phyloP scores from a whole-genome alignment of 2,113 vertebrate species.

The Protobothrops mucrosquamatus region DNA sequence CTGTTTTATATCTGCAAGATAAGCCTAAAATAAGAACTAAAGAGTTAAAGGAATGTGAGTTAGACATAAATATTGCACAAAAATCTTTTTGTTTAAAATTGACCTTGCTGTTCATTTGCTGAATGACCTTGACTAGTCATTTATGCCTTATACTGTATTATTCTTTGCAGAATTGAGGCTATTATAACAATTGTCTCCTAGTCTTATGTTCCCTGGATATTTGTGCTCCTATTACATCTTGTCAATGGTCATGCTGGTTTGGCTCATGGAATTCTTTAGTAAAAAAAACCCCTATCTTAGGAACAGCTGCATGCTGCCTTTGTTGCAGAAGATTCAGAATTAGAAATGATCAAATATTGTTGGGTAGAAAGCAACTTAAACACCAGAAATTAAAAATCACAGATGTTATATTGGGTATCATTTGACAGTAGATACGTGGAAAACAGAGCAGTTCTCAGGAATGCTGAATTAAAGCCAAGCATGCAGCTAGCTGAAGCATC shows the following conservation, averaged over 20 bases:
- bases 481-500: neutral
- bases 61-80: neutral
- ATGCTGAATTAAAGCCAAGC: neutral
- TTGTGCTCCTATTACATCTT: neutral
- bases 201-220: neutral
- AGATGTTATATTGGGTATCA: neutral
- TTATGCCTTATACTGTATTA: neutral
- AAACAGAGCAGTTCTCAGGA: neutral
- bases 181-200: neutral
- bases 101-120: neutral
- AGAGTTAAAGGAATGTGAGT: neutral
- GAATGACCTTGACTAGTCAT: conserved; percentile 30
- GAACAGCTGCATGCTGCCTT: neutral
- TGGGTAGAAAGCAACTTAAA: neutral
- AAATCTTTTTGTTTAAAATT: neutral
- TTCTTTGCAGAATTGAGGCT: conserved; percentile 20
- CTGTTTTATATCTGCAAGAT: neutral
- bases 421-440: neutral
- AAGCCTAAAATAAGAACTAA: neutral
- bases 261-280: neutral
- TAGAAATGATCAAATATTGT: neutral
- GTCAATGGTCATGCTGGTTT: neutral
- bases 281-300: neutral
- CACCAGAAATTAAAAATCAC: neutral
- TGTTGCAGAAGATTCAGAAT: neutral